These are phyloP conservation scores for Calliphora vicina DNA, from an alignment of 1,140 invertebrate species.

Conservation along the genomic window DNA sequence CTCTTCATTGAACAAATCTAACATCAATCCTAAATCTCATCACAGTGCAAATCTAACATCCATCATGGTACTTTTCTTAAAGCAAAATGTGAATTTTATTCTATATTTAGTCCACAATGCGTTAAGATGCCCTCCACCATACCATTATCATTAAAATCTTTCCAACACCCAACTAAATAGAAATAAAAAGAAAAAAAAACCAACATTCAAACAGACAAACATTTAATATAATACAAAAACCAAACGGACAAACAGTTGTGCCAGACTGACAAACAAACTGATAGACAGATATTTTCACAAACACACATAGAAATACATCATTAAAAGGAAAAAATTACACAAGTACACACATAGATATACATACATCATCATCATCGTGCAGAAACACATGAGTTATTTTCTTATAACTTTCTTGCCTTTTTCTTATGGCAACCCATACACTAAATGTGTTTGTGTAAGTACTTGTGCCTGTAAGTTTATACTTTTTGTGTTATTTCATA, in stretches of 20 bases:
- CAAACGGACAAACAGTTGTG: slow-evolving; percentile 6
- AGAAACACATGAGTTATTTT: slow-evolving; percentile 18
- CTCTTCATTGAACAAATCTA: too few relatives aligned
- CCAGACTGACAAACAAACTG: not conserved
- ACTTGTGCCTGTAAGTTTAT: not conserved
- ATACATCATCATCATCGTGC: not conserved
- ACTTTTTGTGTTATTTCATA: not conserved
- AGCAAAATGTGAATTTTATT: too few relatives aligned
- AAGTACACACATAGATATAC: not conserved
- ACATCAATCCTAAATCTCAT: too few relatives aligned
- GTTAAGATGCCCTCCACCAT: too few relatives aligned
- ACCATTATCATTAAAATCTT: not conserved
- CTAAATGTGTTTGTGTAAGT: not conserved
- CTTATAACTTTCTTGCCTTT: not conserved
- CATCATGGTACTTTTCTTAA: too few relatives aligned
- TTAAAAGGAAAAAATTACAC: not conserved
- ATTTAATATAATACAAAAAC: not conserved
- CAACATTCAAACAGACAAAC: not conserved
- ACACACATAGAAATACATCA: not conserved
- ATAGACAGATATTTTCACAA: not conserved
- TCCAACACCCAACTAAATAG: not conserved
- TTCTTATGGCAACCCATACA: not conserved
- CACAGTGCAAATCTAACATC: too few relatives aligned
- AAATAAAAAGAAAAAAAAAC: not conserved
- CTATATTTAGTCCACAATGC: too few relatives aligned